phyloP scores from a whole-genome alignment of 2,113 vertebrate species.

The Poeciliopsis prolifica region DNA sequence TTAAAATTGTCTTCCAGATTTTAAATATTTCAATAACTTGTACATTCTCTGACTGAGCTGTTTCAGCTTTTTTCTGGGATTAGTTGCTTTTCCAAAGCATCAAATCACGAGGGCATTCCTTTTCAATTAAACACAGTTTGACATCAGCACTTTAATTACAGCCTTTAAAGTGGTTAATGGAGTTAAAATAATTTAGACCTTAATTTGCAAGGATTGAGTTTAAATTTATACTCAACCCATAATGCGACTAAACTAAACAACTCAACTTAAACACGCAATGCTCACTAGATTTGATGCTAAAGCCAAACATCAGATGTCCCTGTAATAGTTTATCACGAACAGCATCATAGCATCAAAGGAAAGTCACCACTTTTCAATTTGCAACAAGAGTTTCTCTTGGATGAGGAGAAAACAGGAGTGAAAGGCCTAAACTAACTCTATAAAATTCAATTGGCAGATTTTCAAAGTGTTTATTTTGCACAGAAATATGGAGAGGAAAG shows the following conservation, averaged over 20 bases:
- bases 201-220: constrained; percentile 6
- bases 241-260: too few species aligned
- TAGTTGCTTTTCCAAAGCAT: neutral
- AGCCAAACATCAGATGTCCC: neutral
- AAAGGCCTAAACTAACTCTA: constrained; percentile 13
- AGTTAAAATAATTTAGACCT: constrained; percentile 8
- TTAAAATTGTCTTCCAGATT: neutral
- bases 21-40: neutral
- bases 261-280: neutral
- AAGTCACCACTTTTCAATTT: neutral
- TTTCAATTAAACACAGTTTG: neutral
- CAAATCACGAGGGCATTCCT: constrained; percentile 1
- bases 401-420: constrained; percentile 8
- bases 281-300: neutral
- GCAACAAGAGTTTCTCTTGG: constrained; percentile 2
- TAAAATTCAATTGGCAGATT: neutral
- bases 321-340: neutral
- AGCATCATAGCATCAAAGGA: neutral
- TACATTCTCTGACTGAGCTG: neutral
- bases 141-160: neutral
- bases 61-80: neutral
- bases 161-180: constrained; percentile 20
- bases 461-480: constrained; percentile 5
- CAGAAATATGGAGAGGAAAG: neutral
- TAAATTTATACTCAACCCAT: too few species aligned